A percentile compares a stretch with the other conserved stretches of the same genome.
phyloP scores from a whole-genome alignment of 2,113 vertebrate species.

The Pomatorhinus ruficollis region DNA sequence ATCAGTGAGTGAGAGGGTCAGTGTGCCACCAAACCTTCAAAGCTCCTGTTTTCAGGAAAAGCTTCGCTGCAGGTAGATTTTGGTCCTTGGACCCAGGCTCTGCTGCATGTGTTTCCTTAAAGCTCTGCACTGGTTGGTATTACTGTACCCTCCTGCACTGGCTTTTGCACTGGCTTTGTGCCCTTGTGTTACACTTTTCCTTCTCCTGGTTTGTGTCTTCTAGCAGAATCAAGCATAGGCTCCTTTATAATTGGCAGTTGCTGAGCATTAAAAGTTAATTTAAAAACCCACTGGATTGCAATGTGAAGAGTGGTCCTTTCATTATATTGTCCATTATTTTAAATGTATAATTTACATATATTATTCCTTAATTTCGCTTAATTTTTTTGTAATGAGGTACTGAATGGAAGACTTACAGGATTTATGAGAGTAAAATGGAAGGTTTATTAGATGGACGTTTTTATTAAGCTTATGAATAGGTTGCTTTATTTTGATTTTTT shows the following conservation, averaged over 20 bases:
- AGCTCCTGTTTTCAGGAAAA: background rate
- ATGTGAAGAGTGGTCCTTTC: background rate
- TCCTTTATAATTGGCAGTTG: background rate
- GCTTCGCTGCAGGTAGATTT: background rate
- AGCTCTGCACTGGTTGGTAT: background rate
- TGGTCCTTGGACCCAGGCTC: background rate
- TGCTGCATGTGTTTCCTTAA: background rate
- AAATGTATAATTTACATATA: constrained; percentile 32
- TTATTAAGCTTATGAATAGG: background rate
- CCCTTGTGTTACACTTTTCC: background rate
- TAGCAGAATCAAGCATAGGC: background rate
- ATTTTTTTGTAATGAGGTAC: background rate
- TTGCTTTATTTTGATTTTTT: background rate
- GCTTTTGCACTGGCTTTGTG: background rate
- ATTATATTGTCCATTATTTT: constrained; percentile 33
- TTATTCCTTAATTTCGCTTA: background rate
- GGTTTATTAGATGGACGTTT: background rate
- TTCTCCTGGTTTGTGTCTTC: background rate
- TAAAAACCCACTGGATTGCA: constrained; percentile 1
- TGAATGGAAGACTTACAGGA: background rate
- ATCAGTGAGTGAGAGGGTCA: background rate
- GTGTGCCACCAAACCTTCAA: background rate
- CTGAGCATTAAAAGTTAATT: constrained; percentile 20
- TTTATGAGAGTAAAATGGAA: background rate
- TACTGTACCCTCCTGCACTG: background rate